Evolutionary conservation across 2,888 invertebrate species (phyloP), one percentile per base, ranked within the genome.

Genomic region (Drosophila mettleri): DNA sequence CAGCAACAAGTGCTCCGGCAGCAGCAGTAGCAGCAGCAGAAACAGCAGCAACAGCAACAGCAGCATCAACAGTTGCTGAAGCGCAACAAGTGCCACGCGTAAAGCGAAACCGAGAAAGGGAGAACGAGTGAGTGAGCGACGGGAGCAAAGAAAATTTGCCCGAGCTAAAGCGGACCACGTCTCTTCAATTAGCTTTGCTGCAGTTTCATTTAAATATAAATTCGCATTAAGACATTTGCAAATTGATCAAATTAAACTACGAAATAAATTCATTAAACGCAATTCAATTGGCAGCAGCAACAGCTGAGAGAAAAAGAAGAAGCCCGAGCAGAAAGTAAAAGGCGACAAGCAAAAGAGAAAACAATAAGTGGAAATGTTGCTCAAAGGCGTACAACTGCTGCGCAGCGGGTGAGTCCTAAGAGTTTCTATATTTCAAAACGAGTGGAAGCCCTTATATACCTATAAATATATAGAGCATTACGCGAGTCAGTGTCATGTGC

Each of bases 1-100:
- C 86, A 89, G 89, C 89, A 88, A 78, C 88, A 82, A 89, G 89
- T 89, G 82, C 75, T 51, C 73, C 63, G 64, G 57, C 54, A 61
- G 55, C 55, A 62, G 48, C 38, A 58, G 39, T 55, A 45, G n/a
- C 45, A 52, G 53, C 68, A 67, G 45, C 48, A 48, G n/a, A 33
- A 33, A 49, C 66, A 69, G 45, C 48, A 45, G 24, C 48, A 45
- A 24, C 52, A 57, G 33, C 39, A 24, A 45, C 38, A 48, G 39
- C 45, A 53, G 36, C 60, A 24, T 16, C 43, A 52, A 38, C 65
- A 63, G 65, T 48, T 69, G 64, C 38, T 62, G 88, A 88, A 88
- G 85, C 85, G 74, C 84, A 74, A 81, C 85, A 88, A 89, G 89
- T 86, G 89, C 85, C 64, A 76, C 71, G 67, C 39, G 31, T 14